Base-by-base conservation (phyloP, 2,888 invertebrate species). In the Xylota segnis region DNA sequence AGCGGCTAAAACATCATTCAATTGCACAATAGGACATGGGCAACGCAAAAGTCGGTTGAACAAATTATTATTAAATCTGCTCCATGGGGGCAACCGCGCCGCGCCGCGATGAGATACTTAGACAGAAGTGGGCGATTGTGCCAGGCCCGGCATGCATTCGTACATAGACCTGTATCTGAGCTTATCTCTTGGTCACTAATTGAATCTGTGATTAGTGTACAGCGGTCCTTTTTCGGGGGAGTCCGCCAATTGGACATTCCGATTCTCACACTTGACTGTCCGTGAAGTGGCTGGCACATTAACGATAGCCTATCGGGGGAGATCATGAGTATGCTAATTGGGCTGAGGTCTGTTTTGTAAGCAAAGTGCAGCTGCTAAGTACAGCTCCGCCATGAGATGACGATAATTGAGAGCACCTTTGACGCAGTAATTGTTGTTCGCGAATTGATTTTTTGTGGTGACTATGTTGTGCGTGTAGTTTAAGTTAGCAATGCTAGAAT, bases 31-130 rank as follows among this genome's bases (percentile, higher is more conserved):
- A 66, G 54, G 72, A 61, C 59, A 77, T 70, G 65, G 54, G 50
- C 43, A 83, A 59, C 50, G 65, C 32, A 76, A 65, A 66, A 72
- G 54, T 40, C 71, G 43, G 54, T 47, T 77, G 59, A 83, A 72
- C 77, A 83, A 77, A 83, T 77, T 58, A 50, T 56, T 78, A 84
- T 79, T 79, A 74, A 84, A 79, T 84, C 79, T 52, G 45, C 40
- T 68, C 68, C 83, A 74, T 68, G 78, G 56, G 58, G 56, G 40
- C 61, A 32, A n/a, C n/a, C n/a, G n/a, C n/a, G n/a, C 47, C 9
- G 65, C 23, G 70, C 40, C 40, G 37, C 52, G 50, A 18, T 61
- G 32, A 47, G 71, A 65, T 71, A 63, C 27, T 45, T 54, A 45
- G 61, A 43, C 59, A 45, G 58, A 77, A 50, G 83, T 79, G 79